Conservation (phyloP, 2,888 invertebrate genomes). For the Hyppa rectilinea region DNA sequence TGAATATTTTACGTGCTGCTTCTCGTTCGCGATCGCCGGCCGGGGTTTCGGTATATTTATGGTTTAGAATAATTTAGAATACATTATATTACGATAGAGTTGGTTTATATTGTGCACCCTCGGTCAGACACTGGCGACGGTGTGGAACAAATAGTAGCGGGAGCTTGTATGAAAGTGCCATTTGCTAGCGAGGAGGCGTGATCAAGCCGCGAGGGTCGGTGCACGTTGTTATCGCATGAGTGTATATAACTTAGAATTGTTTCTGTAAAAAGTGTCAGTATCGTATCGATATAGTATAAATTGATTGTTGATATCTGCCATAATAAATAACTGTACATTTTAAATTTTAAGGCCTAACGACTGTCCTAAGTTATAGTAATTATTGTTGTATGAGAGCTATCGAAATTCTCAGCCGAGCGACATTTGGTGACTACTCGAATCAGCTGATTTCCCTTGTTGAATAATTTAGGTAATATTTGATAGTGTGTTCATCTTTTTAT, state of each 20-base stretch:
- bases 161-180: slow-evolving; percentile 80
- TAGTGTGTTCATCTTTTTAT: slow-evolving; percentile 81
- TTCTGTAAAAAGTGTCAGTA: slow-evolving; percentile 87
- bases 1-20: slow-evolving; percentile 72
- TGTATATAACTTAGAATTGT: slow-evolving; percentile 80
- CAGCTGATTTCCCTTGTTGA: slow-evolving; percentile 77
- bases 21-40: slow-evolving; percentile 67
- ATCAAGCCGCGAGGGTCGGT: slow-evolving; percentile 70
- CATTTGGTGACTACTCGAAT: slow-evolving; percentile 68
- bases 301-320: slow-evolving; percentile 90
- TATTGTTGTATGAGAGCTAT: slow-evolving; percentile 82
- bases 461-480: slow-evolving; percentile 77
- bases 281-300: slow-evolving; percentile 84
- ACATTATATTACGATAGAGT: slow-evolving; percentile 67
- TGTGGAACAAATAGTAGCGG: slow-evolving; percentile 66
- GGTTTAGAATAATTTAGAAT: slow-evolving; percentile 78
- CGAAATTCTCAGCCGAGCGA: slow-evolving; percentile 74
- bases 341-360: slow-evolving; percentile 89
- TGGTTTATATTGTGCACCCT: slow-evolving; percentile 71
- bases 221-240: slow-evolving; percentile 80
- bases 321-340: slow-evolving; percentile 89
- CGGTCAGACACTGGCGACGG: slow-evolving; percentile 64
- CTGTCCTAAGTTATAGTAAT: slow-evolving; percentile 87
- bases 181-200: slow-evolving; percentile 69
- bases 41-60: slow-evolving; percentile 75